Evolutionary conservation across 1,140 invertebrate genomes (phyloP).

Genomic region (Aricia agestis): DNA sequence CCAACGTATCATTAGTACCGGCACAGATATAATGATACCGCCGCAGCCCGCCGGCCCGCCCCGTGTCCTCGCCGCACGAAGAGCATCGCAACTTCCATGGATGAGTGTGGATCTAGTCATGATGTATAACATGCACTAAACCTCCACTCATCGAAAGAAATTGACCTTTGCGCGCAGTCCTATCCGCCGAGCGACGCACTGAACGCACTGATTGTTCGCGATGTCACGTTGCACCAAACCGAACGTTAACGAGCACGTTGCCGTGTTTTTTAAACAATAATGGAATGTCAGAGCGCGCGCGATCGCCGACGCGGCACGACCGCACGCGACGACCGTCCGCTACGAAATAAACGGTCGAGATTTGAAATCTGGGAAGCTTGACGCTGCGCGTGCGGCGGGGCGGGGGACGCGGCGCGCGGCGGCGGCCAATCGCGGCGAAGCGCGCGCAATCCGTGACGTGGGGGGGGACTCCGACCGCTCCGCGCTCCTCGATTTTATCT

Average conservation of each 20-base stretch:
- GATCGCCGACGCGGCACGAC: slow-evolving; percentile 38
- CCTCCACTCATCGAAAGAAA: slow-evolving; percentile 77
- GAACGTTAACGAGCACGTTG: slow-evolving; percentile 64
- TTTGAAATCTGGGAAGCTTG: slow-evolving; percentile 71
- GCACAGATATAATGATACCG: slow-evolving; percentile 52
- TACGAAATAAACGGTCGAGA: slow-evolving; percentile 74
- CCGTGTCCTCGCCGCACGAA: slow-evolving; percentile 36
- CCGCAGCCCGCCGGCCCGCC: slow-evolving; percentile 47
- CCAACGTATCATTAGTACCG: slow-evolving; percentile 63
- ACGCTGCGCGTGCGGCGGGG: slow-evolving; percentile 63
- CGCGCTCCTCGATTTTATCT: slow-evolving; percentile 59
- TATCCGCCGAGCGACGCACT: slow-evolving; percentile 52
- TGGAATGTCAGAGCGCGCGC: slow-evolving; percentile 37
- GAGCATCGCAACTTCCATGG: slow-evolving; percentile 74
- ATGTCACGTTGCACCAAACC: slow-evolving; percentile 66
- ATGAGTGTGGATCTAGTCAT: slow-evolving; percentile 79
- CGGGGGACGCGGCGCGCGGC: slow-evolving; percentile 27
- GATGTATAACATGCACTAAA: slow-evolving; percentile 76
- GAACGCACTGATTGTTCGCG: slow-evolving; percentile 65
- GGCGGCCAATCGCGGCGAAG: slow-evolving; percentile 47
- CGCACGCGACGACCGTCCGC: slow-evolving; percentile 53
- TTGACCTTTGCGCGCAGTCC: slow-evolving; percentile 55
- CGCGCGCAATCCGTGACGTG: slow-evolving; percentile 60
- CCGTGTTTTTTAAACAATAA: slow-evolving; percentile 55
- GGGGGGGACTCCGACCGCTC: slow-evolving; percentile 50